Base-by-base conservation (phyloP, 2,888 invertebrate genomes). In the Quadroppia sp. region DNA sequence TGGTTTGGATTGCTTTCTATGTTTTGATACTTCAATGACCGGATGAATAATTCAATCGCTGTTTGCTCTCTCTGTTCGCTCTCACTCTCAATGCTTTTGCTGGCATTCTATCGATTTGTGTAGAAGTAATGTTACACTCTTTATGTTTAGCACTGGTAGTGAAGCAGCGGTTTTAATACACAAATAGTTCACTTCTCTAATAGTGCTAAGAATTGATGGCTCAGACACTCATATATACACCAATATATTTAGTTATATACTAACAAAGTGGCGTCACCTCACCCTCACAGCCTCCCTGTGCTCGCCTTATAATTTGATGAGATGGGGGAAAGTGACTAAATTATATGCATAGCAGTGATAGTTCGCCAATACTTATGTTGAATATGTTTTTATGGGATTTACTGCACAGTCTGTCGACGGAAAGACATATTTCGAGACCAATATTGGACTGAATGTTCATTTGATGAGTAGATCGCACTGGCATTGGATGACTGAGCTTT, bases 41-140 rank as follows among this genome's bases (percentile, higher is more conserved):
- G 56, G 56, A 59, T 59, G 56, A 59, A 59, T 59, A 59, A 59
- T 59, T 59, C 56, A 59, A 59, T 59, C 56, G 56, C 56, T 59
- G 56, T 59, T 59, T 59, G 56, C 56, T 59, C 25, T 59, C 25
- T 25, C 25, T 28, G 20, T 28, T 59, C 56, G 7, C 56, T 59
- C 28, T 59, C 56, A 6, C 56, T 59, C 25, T 59, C 56, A n/a
- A n/a, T 50, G n/a, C 7, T 25, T 59, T 59, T 23, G n/a, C 25
- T 25, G 13, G 25, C 25, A 59, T 59, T 59, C 56, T 59, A 59
- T 59, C 56, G 56, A 59, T 59, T 59, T 59, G 56, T 23, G 15
- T 40, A 13, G 6, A 17, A 59, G 56, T 59, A 59, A 59, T 59
- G 56, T 59, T 25, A 59, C 56, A 59, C 56, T 59, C 56, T 59